These are phyloP conservation scores for Tragulus kanchil DNA, from an alignment of 2,113 vertebrate species.

Conservation along the genomic window DNA sequence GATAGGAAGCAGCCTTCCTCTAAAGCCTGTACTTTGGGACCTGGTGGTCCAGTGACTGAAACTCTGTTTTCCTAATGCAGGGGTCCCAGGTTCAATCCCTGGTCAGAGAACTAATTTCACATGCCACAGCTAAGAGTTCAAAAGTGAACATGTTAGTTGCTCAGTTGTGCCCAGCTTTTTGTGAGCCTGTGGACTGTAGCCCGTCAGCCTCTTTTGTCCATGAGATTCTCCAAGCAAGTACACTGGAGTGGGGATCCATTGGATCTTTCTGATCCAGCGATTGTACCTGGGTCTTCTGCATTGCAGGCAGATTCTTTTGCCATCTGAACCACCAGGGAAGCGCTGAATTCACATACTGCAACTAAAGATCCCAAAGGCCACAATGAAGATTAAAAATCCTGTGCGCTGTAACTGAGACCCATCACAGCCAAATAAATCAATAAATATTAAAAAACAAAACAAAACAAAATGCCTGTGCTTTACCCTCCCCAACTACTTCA, in stretches of 20 bases:
- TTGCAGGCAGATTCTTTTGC: background rate
- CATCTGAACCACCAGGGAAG: background rate
- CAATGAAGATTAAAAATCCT: background rate
- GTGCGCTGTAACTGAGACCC: background rate
- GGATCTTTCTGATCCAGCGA: background rate
- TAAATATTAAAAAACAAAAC: background rate
- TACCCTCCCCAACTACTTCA: background rate
- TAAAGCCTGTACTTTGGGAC: background rate
- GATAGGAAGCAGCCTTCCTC: background rate
- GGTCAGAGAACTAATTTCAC: background rate
- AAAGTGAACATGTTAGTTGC: background rate
- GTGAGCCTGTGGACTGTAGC: background rate
- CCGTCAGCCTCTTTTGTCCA: background rate
- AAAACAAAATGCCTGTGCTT: background rate
- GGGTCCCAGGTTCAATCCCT: background rate
- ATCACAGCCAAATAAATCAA: background rate
- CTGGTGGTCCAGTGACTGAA: background rate
- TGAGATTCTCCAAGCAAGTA: fast-evolving
- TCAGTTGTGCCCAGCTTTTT: background rate
- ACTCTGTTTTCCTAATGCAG: background rate
- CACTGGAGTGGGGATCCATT: background rate
- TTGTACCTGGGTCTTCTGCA: background rate
- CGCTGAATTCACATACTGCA: background rate
- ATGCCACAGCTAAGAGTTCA: background rate
- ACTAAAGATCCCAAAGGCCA: background rate